phyloP scores from a whole-genome alignment of 1,140 invertebrate genomes.

The Bombus superbus region DNA sequence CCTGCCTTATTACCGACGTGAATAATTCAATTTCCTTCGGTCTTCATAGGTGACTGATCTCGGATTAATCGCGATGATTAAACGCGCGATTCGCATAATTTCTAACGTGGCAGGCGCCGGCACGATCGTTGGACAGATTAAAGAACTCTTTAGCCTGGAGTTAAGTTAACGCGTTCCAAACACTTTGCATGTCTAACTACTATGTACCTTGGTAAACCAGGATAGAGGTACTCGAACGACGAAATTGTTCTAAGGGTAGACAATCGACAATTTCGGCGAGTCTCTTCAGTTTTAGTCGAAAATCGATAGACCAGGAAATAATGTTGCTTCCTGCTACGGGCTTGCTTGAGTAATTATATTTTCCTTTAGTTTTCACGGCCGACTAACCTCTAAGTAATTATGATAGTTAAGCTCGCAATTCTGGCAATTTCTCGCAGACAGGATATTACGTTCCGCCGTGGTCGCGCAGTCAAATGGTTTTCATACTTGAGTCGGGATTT shows the following conservation, averaged over 20 bases:
- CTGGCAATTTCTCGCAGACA: neutral
- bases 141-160: neutral
- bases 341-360: slow-evolving; percentile 16
- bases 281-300: neutral
- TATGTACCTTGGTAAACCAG: neutral
- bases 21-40: slow-evolving; percentile 39
- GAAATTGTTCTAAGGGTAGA: neutral
- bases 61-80: slow-evolving; percentile 21
- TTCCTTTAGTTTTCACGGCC: neutral
- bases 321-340: neutral
- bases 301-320: slow-evolving; percentile 15
- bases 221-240: neutral
- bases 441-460: neutral
- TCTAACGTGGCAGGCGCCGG: neutral
- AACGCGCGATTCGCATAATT: slow-evolving; percentile 6
- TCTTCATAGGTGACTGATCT: slow-evolving; percentile 20
- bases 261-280: neutral
- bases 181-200: neutral
- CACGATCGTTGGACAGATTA: too few species aligned
- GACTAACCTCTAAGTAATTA: slow-evolving; percentile 14
- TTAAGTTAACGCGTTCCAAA: neutral
- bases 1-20: slow-evolving; percentile 55
- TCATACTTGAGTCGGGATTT: neutral
- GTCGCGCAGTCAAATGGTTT: neutral
- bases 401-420: slow-evolving; percentile 10